Conservation (phyloP, 2,113 vertebrate genomes). For the Panthera uncia region DNA sequence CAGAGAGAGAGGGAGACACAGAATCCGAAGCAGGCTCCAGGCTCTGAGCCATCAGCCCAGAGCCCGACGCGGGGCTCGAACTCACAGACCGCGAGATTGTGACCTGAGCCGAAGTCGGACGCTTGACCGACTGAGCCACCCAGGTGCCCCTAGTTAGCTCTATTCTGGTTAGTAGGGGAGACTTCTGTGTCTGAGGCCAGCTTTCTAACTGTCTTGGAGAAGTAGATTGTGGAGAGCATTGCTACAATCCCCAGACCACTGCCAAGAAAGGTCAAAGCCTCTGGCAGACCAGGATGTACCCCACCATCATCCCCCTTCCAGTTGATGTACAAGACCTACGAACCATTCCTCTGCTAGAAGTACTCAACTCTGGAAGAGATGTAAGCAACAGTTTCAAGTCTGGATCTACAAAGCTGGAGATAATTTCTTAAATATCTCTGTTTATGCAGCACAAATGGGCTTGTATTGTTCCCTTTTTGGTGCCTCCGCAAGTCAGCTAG, state of each 20-base stretch:
- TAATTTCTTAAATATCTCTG: conserved; percentile 33
- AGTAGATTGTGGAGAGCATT: neutral
- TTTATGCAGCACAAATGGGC: neutral
- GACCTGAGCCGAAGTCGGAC: no score
- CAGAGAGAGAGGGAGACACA: no score
- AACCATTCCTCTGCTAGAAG: neutral
- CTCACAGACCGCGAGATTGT: no score
- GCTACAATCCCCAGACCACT: neutral
- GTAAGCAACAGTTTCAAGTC: neutral
- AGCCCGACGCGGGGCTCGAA: no score
- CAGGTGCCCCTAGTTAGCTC: neutral
- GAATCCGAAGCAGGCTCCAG: no score
- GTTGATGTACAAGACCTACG: neutral
- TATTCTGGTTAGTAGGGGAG: neutral
- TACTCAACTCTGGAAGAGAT: neutral
- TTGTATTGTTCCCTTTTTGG: neutral
- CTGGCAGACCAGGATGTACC: neutral
- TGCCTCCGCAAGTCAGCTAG: neutral
- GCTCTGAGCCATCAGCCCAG: no score
- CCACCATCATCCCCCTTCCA: neutral
- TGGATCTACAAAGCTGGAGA: neutral
- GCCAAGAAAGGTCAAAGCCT: neutral
- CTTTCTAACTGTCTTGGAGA: neutral
- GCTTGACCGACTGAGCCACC: no score
- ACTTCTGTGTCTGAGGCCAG: neutral